These are phyloP conservation scores for Ptychodera flava DNA, from an alignment of 35 echinoderm and acorn worm species.

Conservation along the genomic window DNA sequence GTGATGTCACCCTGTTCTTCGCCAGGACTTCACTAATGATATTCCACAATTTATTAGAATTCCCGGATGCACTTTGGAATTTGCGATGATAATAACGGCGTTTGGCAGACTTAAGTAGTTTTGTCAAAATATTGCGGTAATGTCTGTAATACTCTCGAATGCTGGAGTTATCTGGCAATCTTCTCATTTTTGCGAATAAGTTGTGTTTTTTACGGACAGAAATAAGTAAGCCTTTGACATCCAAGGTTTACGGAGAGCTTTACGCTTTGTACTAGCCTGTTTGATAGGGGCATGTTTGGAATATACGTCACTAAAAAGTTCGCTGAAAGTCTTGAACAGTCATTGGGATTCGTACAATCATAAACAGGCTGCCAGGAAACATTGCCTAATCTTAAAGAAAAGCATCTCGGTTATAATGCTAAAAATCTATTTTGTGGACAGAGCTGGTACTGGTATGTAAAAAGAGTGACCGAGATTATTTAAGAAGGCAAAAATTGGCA, in stretches of 20 bases:
- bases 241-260: background rate
- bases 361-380: background rate
- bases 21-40: background rate
- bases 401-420: background rate
- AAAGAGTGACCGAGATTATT: background rate
- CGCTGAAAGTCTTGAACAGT: background rate
- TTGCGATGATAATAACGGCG: background rate
- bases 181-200: constrained; percentile 3
- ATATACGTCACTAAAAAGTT: background rate
- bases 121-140: constrained; percentile 6
- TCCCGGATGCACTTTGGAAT: background rate
- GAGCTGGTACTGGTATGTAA: background rate
- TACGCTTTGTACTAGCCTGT: background rate
- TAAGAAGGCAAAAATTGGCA: constrained; percentile 14
- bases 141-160: background rate
- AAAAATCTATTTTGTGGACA: background rate
- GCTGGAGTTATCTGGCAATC: background rate
- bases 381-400: background rate
- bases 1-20: background rate
- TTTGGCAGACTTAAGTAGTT: background rate
- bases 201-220: constrained; percentile 7
- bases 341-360: background rate
- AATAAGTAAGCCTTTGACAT: constrained; percentile 3
- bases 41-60: background rate
- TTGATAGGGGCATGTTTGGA: background rate